Evolutionary conservation across 2,888 invertebrate species (phyloP), one percentile per base, ranked within the genome.

Genomic region (Limnephilus auricula): DNA sequence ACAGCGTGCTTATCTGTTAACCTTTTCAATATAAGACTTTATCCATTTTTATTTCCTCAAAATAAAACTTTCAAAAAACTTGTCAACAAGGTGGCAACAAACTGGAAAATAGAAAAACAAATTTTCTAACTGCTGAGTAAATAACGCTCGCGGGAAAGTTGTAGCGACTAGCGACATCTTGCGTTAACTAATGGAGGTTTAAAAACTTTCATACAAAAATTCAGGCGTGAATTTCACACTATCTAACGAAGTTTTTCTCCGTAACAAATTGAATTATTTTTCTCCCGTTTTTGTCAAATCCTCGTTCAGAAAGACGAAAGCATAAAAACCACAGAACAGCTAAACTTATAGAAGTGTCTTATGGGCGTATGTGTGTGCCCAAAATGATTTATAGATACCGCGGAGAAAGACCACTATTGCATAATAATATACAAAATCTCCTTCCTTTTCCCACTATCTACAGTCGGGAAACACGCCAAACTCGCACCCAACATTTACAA

Each of bases 111-210:
- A 25, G 2, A n/a, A 65, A 65, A 50, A 50, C 50, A 50, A 50
- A 50, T 18, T 50, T 50, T 50, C 18, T 18, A 15, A 18, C 30
- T 31, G 80, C 34, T 32, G 34, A 82, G 82, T 82, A 31, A 34
- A 18, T 32, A 30, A 80, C 18, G 25, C 34, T 32, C 82, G 34
- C 32, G 15, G 34, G 25, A 82, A 82, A 34, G 31, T 82, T 82
- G 18, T 37, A 34, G 32, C 15, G 82, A 34, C 82, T 82, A 82
- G 82, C 82, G 82, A 82, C 82, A 82, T 82, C 82, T 82, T 82
- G 82, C 34, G 82, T 82, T 82, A 32, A 82, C 32, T 82, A 82
- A 82, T 37, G 82, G 13, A 82, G 34, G 82, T 82, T 37, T 34
- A 32, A 31, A 82, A 82, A 31, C 32, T 32, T 82, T 32, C 9